Evolutionary conservation across 2,797 vertebrate genomes (phyloP).

Genomic region (Enteromius paludinosus): DNA sequence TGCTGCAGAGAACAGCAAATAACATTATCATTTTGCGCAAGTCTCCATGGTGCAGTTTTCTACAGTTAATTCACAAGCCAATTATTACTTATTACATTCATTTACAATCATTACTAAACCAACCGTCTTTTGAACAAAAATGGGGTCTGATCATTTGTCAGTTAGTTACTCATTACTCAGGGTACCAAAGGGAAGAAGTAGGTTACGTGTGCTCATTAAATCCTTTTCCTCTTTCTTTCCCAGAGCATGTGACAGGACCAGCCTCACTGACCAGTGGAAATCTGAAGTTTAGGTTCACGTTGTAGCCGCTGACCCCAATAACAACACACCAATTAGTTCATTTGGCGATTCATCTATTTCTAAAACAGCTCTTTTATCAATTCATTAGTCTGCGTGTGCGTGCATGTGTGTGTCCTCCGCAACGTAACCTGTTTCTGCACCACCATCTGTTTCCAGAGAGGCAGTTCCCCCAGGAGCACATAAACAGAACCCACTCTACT

Average conservation of each 20-base stretch:
- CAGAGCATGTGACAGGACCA: conserved; percentile 4
- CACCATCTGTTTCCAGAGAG: conserved; percentile 79
- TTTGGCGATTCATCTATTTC: conserved; percentile 45
- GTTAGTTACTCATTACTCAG: conserved; percentile 24
- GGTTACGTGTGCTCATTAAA: conserved; percentile 49
- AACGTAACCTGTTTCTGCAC: conserved; percentile 74
- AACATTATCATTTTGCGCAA: conserved; percentile 6
- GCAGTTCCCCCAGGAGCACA: conserved; percentile 75
- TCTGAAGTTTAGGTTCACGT: conserved; percentile 28
- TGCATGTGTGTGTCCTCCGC: conserved; percentile 59
- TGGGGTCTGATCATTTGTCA: conserved; percentile 39
- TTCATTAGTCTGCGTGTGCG: conserved; percentile 45
- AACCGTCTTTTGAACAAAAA: conserved; percentile 47
- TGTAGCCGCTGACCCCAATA: conserved; percentile 41
- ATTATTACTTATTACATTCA: conserved; percentile 34
- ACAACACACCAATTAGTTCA: conserved; percentile 48
- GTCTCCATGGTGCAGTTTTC: conserved; percentile 3
- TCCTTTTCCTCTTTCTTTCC: conserved; percentile 34
- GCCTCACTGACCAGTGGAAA: conserved; percentile 35
- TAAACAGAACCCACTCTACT: conserved; percentile 79
- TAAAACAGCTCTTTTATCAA: conserved; percentile 48
- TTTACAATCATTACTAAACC: conserved; percentile 35
- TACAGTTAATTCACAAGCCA: background rate
- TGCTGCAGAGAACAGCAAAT: conserved; percentile 78
- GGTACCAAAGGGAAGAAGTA: conserved; percentile 29